Percentiles rank a stretch among this genome's conserved stretches.
phyloP scores from a whole-genome alignment of 2,113 vertebrate genomes.

The Salvelinus namaycush region DNA sequence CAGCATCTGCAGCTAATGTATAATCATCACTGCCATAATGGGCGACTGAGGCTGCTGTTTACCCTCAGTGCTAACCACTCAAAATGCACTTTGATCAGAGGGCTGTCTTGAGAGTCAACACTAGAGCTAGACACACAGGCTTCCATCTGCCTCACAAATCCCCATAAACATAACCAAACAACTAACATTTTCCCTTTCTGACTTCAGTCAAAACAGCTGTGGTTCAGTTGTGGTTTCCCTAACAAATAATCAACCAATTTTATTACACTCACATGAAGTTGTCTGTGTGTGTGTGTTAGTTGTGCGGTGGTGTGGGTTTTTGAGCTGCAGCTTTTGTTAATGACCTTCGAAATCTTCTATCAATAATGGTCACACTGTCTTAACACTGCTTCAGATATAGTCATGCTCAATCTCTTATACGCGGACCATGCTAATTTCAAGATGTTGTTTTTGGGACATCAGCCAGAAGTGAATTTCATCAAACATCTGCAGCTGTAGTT shows the following conservation, averaged over 20 bases:
- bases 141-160: conserved; percentile 43
- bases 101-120: not conserved
- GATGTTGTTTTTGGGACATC: conserved; percentile 18
- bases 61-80: conserved; percentile 36
- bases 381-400: conserved; percentile 21
- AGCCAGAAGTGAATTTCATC: conserved; percentile 14
- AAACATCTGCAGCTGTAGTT: conserved; percentile 41
- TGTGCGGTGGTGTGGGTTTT: conserved; percentile 18
- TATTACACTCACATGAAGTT: conserved; percentile 42
- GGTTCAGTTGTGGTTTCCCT: conserved; percentile 34
- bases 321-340: conserved; percentile 36
- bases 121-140: conserved; percentile 6
- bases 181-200: conserved; percentile 23
- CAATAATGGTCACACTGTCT: conserved; percentile 33
- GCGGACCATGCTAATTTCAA: conserved; percentile 12
- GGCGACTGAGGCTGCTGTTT: conserved; percentile 29
- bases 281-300: not conserved
- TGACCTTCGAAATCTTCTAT: conserved; percentile 21
- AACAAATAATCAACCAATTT: conserved; percentile 39
- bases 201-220: conserved; percentile 40
- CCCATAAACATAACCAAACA: conserved; percentile 41
- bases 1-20: conserved; percentile 20
- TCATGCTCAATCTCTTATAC: conserved; percentile 14
- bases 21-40: conserved; percentile 9
- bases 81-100: conserved; percentile 41